These are phyloP conservation scores for Aldrovandia affinis DNA, from an alignment of 2,797 vertebrate genomes.

Conservation along the genomic window DNA sequence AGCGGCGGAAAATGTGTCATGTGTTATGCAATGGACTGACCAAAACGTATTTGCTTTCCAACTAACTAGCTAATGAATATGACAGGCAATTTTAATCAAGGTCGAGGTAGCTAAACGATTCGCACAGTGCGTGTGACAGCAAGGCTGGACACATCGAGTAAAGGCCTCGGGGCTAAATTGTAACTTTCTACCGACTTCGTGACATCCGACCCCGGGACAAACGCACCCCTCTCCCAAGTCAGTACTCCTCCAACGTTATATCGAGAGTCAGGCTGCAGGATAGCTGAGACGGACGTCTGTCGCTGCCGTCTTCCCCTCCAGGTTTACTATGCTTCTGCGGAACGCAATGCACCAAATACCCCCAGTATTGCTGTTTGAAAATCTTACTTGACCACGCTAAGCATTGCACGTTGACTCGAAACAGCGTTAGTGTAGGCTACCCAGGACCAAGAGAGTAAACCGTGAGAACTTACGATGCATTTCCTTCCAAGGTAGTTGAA, in stretches of 20 bases:
- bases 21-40: not conserved
- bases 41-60: not conserved
- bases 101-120: not conserved
- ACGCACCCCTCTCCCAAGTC: slow-evolving; percentile 12
- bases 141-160: slow-evolving; percentile 48
- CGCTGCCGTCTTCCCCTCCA: not conserved
- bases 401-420: not conserved
- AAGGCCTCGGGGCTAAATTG: slow-evolving; percentile 37
- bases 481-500: slow-evolving; percentile 89
- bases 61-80: slow-evolving; percentile 53
- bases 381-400: not conserved
- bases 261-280: slow-evolving; percentile 1
- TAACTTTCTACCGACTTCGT: slow-evolving; percentile 45
- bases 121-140: slow-evolving; percentile 20
- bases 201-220: slow-evolving; percentile 41
- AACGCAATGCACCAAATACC: not conserved
- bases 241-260: slow-evolving; percentile 3
- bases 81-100: slow-evolving; percentile 46
- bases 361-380: not conserved
- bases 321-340: not conserved
- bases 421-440: not conserved
- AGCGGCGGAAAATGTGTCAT: not conserved
- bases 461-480: slow-evolving; percentile 85
- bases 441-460: not conserved
- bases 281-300: not conserved